Base-by-base conservation (phyloP, 2,888 invertebrate species). In the Deilephila elpenor region DNA sequence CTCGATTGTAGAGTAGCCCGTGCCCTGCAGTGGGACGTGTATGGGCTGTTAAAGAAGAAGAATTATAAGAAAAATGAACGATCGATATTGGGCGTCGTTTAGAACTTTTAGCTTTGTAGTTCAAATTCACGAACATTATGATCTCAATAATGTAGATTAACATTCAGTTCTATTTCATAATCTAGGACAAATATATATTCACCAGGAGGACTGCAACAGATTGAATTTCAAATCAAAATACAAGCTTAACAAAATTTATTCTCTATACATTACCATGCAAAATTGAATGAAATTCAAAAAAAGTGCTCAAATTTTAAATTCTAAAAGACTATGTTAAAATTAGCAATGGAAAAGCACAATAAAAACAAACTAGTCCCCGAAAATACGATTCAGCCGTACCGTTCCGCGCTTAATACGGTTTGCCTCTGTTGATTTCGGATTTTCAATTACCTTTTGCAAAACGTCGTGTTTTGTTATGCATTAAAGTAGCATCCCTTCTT, bases 281-380 rank as follows among this genome's bases (percentile, higher is more conserved):
- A 64, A 37, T 64, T 37, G 20, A 37, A 62, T 34, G 8, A 25
- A 59, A 17, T 34, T 34, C 4, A 4, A 64, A 64, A 64, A 37
- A 37, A 64, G 8, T 20, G 6, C 3, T 6, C 19, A 29, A 32
- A 56, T 34, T 59, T 29, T 25, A 53, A 56, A 59, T 32, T 59
- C 56, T 71, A 56, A 56, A 56, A 71, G n/a, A 56, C 34, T 34
- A n/a, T 56, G 70, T 34, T 67, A n/a, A 56, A 56, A 71, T 71
- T 71, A 71, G 70, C 56, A 32, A 71, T 34, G 59, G 53, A 32
- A 71, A 44, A 56, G 53, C 20, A 76, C 81, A 84, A 82, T 84
- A 84, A 84, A 83, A 82, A 82, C 82, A 82, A 83, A 83, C 78
- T 82, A 78, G 78, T 74, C 79, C 74, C 79, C 73, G 76, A 77